A percentile compares a stretch with the other conserved stretches of the same genome.
Conservation (phyloP, 1,140 invertebrate genomes). For the Ectropis grisescens region DNA sequence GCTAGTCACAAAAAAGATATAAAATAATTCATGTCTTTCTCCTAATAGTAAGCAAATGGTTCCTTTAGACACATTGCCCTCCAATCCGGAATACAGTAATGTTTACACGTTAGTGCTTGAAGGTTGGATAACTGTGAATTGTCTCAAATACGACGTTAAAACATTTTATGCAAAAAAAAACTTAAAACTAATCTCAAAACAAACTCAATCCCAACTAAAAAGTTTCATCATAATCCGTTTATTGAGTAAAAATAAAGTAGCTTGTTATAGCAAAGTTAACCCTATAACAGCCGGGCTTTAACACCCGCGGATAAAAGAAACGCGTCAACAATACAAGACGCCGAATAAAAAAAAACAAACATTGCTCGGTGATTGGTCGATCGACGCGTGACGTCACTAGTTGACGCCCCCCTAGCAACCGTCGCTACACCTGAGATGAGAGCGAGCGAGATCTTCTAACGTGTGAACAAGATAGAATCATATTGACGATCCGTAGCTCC, state of each 20-base stretch:
- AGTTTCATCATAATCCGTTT: too few species aligned
- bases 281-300: conserved; percentile 14
- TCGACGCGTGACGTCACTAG: conserved; percentile 42
- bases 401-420: conserved; percentile 53
- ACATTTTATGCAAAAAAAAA: too few species aligned
- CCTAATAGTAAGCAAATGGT: too few species aligned
- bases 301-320: conserved; percentile 35
- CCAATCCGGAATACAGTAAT: too few species aligned
- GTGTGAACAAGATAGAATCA: conserved; percentile 36
- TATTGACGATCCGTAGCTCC: conserved; percentile 25
- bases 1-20: too few species aligned
- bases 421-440: conserved; percentile 56
- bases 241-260: not conserved
- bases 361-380: conserved; percentile 29
- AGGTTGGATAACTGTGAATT: too few species aligned
- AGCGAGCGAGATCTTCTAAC: conserved; percentile 26
- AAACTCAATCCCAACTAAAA: too few species aligned
- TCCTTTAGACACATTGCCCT: too few species aligned
- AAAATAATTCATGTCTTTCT: too few species aligned
- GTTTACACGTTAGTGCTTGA: too few species aligned
- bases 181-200: too few species aligned
- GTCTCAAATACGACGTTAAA: too few species aligned
- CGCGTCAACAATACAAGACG: conserved; percentile 23
- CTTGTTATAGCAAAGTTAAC: conserved; percentile 24
- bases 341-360: conserved; percentile 19